A percentile compares a stretch with the other conserved stretches of the same genome.
Conservation (phyloP, 2,888 invertebrate species). For the Philonicus albiceps region DNA sequence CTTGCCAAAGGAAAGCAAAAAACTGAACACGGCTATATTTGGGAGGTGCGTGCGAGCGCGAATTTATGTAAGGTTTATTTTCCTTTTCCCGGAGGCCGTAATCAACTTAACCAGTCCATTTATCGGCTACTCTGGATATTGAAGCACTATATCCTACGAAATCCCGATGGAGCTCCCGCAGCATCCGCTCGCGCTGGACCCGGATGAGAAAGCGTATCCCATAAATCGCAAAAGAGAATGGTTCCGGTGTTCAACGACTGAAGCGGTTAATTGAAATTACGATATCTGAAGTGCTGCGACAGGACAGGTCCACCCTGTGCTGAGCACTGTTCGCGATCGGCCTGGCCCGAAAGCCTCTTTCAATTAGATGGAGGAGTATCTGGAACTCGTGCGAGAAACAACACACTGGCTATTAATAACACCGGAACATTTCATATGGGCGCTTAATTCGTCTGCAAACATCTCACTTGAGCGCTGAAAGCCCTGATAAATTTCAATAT, state of each 20-base stretch:
- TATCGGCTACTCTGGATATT: not conserved
- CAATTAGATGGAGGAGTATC: not conserved
- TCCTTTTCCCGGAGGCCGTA: not conserved
- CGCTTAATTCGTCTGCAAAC: too few relatives aligned
- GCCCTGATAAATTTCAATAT: too few relatives aligned
- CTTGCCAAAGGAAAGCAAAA: not conserved
- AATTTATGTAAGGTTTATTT: not conserved
- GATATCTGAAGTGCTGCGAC: not conserved
- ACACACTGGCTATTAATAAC: not conserved
- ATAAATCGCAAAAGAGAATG: not conserved
- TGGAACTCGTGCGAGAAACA: not conserved
- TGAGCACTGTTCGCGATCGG: not conserved
- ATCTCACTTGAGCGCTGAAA: too few relatives aligned
- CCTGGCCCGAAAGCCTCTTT: not conserved
- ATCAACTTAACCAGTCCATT: not conserved
- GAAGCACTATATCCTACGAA: not conserved
- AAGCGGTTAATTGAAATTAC: slow-evolving; percentile 7
- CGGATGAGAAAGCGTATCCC: not conserved
- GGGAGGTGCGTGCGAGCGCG: not conserved
- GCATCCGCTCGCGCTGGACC: not conserved
- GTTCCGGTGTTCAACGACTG: not conserved
- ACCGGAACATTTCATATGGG: not conserved
- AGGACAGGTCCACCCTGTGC: not conserved
- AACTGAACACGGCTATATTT: not conserved
- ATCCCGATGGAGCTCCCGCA: not conserved